phyloP scores from a whole-genome alignment of 2,113 vertebrate genomes.

The Psephotus haematonotus region DNA sequence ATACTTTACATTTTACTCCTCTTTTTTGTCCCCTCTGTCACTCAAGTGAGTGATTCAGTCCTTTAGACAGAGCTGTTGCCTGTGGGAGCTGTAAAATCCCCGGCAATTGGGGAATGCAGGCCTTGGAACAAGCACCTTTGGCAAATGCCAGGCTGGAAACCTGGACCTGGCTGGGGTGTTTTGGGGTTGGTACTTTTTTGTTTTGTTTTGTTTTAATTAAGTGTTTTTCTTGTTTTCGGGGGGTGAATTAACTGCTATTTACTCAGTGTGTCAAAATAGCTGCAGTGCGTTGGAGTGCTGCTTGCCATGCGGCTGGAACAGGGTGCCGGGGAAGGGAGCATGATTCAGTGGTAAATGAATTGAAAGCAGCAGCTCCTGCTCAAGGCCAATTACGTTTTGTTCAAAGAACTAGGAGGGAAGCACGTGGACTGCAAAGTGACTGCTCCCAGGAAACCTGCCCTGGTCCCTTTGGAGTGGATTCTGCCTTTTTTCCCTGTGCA shows the following conservation, averaged over 20 bases:
- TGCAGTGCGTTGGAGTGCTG: slow-evolving; percentile 20
- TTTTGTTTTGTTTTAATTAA: not conserved
- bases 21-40: accelerated
- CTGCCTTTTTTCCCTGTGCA: not conserved
- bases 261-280: slow-evolving; percentile 58
- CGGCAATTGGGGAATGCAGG: not conserved
- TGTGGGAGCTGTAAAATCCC: not conserved
- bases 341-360: slow-evolving; percentile 50
- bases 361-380: slow-evolving; percentile 56
- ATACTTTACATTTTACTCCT: not conserved
- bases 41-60: not conserved
- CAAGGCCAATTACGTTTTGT: not conserved
- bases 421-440: not conserved
- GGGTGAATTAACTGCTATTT: slow-evolving; percentile 62
- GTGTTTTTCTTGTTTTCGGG: not conserved
- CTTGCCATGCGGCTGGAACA: not conserved
- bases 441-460: not conserved
- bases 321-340: not conserved
- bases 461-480: not conserved
- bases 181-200: not conserved
- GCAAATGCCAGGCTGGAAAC: not conserved
- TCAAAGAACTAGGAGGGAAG: not conserved
- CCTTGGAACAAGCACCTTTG: not conserved
- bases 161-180: not conserved
- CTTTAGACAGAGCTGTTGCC: not conserved